phyloP scores from a whole-genome alignment of 2,888 invertebrate genomes.

The Leptogaster cylindrica region DNA sequence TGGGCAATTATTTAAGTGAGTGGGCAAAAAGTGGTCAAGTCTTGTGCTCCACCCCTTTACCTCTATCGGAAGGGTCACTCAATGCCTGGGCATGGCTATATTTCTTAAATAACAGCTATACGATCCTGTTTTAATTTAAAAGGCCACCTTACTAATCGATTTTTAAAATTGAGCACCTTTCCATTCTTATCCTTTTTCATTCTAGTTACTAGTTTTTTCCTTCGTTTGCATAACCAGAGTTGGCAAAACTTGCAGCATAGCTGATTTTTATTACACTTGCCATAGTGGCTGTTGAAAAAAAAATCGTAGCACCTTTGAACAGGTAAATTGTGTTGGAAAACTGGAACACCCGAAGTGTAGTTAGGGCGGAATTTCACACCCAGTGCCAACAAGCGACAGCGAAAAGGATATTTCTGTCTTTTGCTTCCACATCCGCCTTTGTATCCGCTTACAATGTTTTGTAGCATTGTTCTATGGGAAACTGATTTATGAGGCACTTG shows the following conservation, averaged over 20 bases:
- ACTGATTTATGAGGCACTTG: neutral
- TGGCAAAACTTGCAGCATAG: slow-evolving; percentile 11
- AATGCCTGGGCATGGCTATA: neutral
- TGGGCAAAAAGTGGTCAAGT: slow-evolving; percentile 4
- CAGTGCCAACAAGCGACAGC: neutral
- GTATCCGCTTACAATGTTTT: neutral
- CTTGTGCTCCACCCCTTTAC: too few relatives aligned
- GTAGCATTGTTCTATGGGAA: neutral
- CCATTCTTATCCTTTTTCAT: too few relatives aligned
- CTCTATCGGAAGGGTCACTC: too few relatives aligned
- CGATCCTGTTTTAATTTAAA: slow-evolving; percentile 11
- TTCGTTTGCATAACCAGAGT: slow-evolving; percentile 29
- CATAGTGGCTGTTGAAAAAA: neutral
- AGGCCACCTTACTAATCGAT: slow-evolving; percentile 15
- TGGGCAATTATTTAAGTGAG: slow-evolving; percentile 10
- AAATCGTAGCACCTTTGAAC: slow-evolving; percentile 3
- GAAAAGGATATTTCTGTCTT: neutral
- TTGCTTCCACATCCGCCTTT: neutral
- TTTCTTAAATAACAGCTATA: too few relatives aligned
- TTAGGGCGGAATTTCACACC: neutral
- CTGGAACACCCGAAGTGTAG: neutral
- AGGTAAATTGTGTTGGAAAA: slow-evolving; percentile 14
- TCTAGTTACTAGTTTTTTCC: neutral
- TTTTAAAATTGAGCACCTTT: slow-evolving; percentile 4
- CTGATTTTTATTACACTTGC: slow-evolving; percentile 2